Evolutionary conservation across 2,888 invertebrate species (phyloP), one percentile per base, ranked within the genome.

Genomic region (Clusia tigrina): DNA sequence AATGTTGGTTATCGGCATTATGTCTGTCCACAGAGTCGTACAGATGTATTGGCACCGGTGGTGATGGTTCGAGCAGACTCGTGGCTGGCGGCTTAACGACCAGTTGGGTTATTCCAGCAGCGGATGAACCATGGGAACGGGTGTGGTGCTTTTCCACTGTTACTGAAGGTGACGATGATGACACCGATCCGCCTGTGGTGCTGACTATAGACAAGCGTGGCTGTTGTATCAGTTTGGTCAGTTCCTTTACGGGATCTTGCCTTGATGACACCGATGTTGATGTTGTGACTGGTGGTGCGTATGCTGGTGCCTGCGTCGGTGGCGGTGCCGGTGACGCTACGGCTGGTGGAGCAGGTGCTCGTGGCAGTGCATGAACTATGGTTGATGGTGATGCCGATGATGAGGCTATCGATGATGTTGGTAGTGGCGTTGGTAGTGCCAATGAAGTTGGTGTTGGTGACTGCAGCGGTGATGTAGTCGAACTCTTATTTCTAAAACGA

Each of bases 161-260:
- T n/a, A n/a, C n/a, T n/a, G n/a, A n/a, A n/a, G 76, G 66, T 1
- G 78, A 67, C 18, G 73, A 66, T 1, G 74, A 58, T 1, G 69
- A 67, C 52, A 56, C 10, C 2, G 59, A 17, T n/a, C n/a, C 1
- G 15, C 55, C n/a, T 1, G 24, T 12, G 5, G 68, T 1, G 48
- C 9, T 52, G 54, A 5, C 12, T 26, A 37, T n/a, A 12, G n/a
- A 3, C 10, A 26, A 3, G 54, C 56, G 55, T 5, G 26, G 42
- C n/a, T 46, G 58, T 15, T 42, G 51, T 38, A 32, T 53, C 5
- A 54, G 24, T 48, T 48, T 51, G 48, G 38, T 55, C 48, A 60
- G 51, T 10, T 56, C 59, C n/a, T 38, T 53, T 20, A 59, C 10
- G 18, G n/a, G 12, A 26, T 56, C 56, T 18, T n/a, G n/a, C n/a